Evolutionary conservation across 2,797 vertebrate species (phyloP), one percentile per base, ranked within the genome.

Genomic region (Parauchenoglanis punctatus): DNA sequence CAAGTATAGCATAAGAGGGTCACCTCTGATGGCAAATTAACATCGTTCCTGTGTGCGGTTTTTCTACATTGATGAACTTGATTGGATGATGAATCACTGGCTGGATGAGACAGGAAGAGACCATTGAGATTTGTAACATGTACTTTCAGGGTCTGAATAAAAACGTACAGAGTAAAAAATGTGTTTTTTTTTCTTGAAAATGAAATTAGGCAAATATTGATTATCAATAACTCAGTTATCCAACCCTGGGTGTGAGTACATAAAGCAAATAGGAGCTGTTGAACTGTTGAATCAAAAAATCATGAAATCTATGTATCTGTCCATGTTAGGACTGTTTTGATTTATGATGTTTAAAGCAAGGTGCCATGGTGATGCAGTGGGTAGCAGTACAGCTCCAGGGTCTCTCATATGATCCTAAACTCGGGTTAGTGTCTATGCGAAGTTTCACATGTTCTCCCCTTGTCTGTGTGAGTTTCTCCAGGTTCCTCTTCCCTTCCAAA

Each of bases 281-380:
- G 17, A 56, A 20, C 25, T 49, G n/a, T 35, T 81, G 6, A 86
- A 40, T 86, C 28, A 6, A 81, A 25, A 25, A 81, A n/a, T 10
- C 40, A 58, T 31, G 52, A 15, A 72, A 59, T 61, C 35, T 46
- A 61, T 86, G 35, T 44, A 77, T 8, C 40, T 77, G 4, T 25
- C 40, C 72, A n/a, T n/a, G 6, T 78, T 73, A 70, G 90, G 91
- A 88, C 88, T 88, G 89, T 88, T 88, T 88, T 82, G 81, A 90
- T 87, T 90, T 90, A 86, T 90, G 89, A 83, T 84, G 89, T 91
- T 89, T 92, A 89, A 85, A 86, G 88, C n/a, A 49, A 7, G 40
- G 49, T 13, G 15, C 4, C 6, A 54, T 54, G 25, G 25, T 3
- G 6, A 54, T 0, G 2, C n/a, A 77, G 13, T 28, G 12, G 6